These are phyloP conservation scores for Podocnemis expansa DNA, from an alignment of 2,113 vertebrate species.

Conservation along the genomic window DNA sequence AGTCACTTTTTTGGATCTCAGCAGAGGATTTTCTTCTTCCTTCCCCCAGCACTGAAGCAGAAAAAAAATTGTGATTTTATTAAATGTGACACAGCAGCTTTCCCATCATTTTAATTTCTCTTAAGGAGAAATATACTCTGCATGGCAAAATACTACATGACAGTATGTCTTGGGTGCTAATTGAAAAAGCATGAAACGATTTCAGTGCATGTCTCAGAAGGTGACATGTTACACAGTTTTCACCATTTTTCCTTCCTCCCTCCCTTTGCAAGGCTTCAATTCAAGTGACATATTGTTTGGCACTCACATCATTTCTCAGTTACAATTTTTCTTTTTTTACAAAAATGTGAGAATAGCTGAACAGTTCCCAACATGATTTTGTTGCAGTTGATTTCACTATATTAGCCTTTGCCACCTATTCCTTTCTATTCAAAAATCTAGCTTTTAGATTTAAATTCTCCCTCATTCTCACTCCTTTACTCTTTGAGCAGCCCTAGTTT, in stretches of 20 bases:
- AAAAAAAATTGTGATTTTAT: slow-evolving; percentile 61
- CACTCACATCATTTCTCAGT: slow-evolving; percentile 63
- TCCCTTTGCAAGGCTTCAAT: slow-evolving; percentile 17
- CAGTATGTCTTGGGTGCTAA: not conserved
- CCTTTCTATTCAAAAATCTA: slow-evolving; percentile 16
- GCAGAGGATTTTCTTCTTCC: not conserved
- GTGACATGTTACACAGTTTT: not conserved
- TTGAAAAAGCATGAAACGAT: not conserved
- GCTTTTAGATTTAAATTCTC: not conserved
- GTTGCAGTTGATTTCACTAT: slow-evolving; percentile 58
- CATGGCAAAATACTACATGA: slow-evolving; percentile 13
- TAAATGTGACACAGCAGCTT: slow-evolving; percentile 31
- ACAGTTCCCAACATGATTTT: slow-evolving; percentile 44
- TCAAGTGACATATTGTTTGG: slow-evolving; percentile 61
- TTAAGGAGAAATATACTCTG: slow-evolving; percentile 29
- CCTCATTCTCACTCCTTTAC: not conserved
- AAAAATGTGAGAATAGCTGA: slow-evolving; percentile 55
- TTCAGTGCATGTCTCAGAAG: not conserved
- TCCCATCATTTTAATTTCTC: slow-evolving; percentile 59
- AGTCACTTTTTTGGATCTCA: slow-evolving; percentile 49
- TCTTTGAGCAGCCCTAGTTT: not conserved
- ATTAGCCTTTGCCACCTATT: slow-evolving; percentile 25
- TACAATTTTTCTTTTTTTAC: slow-evolving; percentile 15
- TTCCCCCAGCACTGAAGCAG: not conserved
- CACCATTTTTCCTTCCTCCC: slow-evolving; percentile 17